Base-by-base conservation (phyloP, 2,888 invertebrate genomes). In the Drosophila mimica region DNA sequence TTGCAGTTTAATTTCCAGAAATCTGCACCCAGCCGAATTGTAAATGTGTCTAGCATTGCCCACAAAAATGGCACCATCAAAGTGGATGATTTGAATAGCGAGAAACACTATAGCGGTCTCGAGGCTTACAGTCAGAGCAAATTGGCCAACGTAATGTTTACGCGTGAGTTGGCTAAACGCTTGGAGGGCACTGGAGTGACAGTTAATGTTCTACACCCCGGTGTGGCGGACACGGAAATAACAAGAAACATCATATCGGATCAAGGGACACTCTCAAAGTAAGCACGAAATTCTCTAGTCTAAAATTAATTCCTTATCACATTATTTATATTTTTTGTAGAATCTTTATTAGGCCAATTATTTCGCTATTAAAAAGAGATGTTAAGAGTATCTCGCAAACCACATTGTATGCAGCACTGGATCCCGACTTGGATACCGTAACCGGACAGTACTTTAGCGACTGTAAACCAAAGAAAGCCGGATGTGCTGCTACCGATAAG, bases 181-280 rank as follows among this genome's bases (percentile, higher is more conserved):
- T 91, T 96, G 51, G 93, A 95, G 94, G 96, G 92, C 9, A 81
- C 95, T 0, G 95, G 95, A 17, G 96, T 98, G 1, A 96, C 97
- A 0, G 97, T 96, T 25, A 96, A 97, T 91, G 95, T 96, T 0
- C 95, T 98, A 15, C 97, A 98, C 94, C 98, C 99, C 0, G 98
- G 98, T 5, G 94, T 97, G 63, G 96, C 97, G 0, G 95, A 96
- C 92, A 97, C 98, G 0, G 94, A 96, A 82, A 94, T 98, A 53
- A 59, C 31, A 2, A 54, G 77, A 15, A 70, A 74, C 7, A 40
- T 70, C 40, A 61, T 65, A 9, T 52, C 84, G 17, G 60, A 62
- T 15, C 70, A 86, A 36, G 64, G 70, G 7, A 43, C 48, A 15
- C n/a, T 88, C 20, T 78, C 67, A 6, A 43, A 68, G 89, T 88